Base-by-base conservation (phyloP, 1,140 invertebrate species). In the Drosophila pruinosa region DNA sequence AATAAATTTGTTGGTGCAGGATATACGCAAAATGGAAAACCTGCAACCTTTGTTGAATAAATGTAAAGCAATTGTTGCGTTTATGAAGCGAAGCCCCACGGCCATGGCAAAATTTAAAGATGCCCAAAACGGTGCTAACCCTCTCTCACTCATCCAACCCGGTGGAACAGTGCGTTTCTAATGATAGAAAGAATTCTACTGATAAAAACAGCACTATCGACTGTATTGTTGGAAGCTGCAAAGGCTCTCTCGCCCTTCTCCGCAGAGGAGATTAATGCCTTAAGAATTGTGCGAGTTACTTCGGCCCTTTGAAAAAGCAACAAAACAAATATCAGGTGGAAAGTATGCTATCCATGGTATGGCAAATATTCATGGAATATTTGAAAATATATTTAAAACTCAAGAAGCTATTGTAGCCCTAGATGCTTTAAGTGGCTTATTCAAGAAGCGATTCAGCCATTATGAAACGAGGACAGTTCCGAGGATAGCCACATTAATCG, bases 401-500 rank as follows among this genome's bases (percentile, higher is more conserved):
- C n/a, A n/a, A n/a, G n/a, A n/a, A n/a, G n/a, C n/a, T n/a, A n/a
- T n/a, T n/a, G n/a, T n/a, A n/a, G n/a, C n/a, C n/a, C 24, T 26
- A 3, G 24, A 26, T 6, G 24, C 24, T 26, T 26, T 26, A 26
- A 26, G 24, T 26, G 24, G 24, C 24, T 6, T 26, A 26, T 26
- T 26, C 24, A 26, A 26, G 24, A 26, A 26, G 24, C 24, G 24
- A 26, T 26, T 26, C 6, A 6, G 24, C 3, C 24, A 26, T 26
- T 26, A 26, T 6, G 24, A 26, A 26, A 26, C 24, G 6, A 26
- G 24, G 6, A 26, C 24, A 36, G 8, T 36, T n/a, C n/a, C 1
- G n/a, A n/a, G n/a, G n/a, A 36, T 36, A 12, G 34, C 1, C 10
- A 31, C 1, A 15, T 36, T 95, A 63, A 8, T 6, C 7, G 26